Base-by-base conservation (phyloP, 2,888 invertebrate genomes). In the Drosophila pegasa region DNA sequence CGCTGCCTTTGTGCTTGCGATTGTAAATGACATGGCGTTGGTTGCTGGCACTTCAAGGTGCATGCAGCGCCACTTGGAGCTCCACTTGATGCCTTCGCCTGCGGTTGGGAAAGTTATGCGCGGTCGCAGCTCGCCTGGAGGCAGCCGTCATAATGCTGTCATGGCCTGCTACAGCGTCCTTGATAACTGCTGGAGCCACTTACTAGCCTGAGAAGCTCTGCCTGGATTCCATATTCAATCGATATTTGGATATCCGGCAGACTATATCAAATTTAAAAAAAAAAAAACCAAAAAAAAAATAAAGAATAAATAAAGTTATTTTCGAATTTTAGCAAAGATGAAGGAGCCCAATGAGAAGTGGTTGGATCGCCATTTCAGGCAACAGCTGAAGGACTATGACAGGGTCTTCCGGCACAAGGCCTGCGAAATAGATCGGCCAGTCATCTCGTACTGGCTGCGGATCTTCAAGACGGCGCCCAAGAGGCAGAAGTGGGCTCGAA, bases 41-140 rank as follows among this genome's bases (percentile, higher is more conserved):
- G 20, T 25, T 31, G 43, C 37, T 73, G 78, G 54, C 79, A 77
- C 75, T 77, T 75, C 64, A 75, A 78, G 78, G 62, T 78, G 70
- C 60, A 78, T 59, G 40, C 58, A 58, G 62, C 35, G 27, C 38
- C 52, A 56, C 74, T 66, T 48, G 41, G 27, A 8, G 56, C 75
- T 76, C 65, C 80, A 80, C 81, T 81, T 69, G 80, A 71, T 60
- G 12, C 29, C 37, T 9, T n/a, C 12, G 27, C 35, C 47, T 75
- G 80, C 54, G 68, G 80, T 33, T 12, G 25, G 50, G 22, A 59
- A 63, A 63, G 62, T 66, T 75, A 54, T 54, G 66, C 50, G 45
- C 43, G 64, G 70, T 50, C 61, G 41, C 52, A 58, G 74, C 66
- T 65, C 58, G 77, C 65, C 57, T 60, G 55, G 69, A 45, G 75